Base-by-base conservation (phyloP, 2,888 invertebrate genomes). In the Hypsopygia costalis region DNA sequence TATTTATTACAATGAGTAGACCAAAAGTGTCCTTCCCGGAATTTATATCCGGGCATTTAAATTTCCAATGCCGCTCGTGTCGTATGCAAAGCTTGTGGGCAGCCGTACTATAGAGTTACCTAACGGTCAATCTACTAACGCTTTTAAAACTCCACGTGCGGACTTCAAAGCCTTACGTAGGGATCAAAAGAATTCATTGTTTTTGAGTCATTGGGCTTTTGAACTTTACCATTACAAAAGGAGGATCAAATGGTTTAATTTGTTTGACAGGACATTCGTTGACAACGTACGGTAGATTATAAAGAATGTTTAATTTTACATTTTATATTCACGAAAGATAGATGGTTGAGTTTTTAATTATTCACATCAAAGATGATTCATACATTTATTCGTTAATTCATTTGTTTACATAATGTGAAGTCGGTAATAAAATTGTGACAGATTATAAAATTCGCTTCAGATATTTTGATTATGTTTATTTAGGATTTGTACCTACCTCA, bases 171-270 rank as follows among this genome's bases (percentile, higher is more conserved):
- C 34, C 11, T 5, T 30, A 20, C 11, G 11, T 30, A 29, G 36
- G 32, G 39, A 40, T 43, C 35, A 44, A 49, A 43, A 38, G 40
- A 34, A 33, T 34, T 44, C 35, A 43, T 46, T 41, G 40, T 36
- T 36, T 20, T 30, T 4, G 36, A n/a, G 31, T 11, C 37, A 37
- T 11, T 20, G 10, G 8, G 8, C 37, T 11, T 32, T 38, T 38
- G 16, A 30, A 30, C 36, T n/a, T 16, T 16, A 16, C 16, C 16
- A 3, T 22, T 34, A 1, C n/a, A 9, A 1, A 36, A 28, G n/a
- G n/a, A n/a, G 11, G 35, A 10, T 35, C 33, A 8, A 21, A 12
- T 35, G 4, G 12, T 9, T 1, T 34, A 27, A 35, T 25, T 27
- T 35, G 12, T 28, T 25, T 28, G 9, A 10, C 9, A 21, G 5